Percentiles rank a stretch among this genome's conserved stretches.
phyloP scores from a whole-genome alignment of 2,888 invertebrate genomes.

The Synergus japonicus region DNA sequence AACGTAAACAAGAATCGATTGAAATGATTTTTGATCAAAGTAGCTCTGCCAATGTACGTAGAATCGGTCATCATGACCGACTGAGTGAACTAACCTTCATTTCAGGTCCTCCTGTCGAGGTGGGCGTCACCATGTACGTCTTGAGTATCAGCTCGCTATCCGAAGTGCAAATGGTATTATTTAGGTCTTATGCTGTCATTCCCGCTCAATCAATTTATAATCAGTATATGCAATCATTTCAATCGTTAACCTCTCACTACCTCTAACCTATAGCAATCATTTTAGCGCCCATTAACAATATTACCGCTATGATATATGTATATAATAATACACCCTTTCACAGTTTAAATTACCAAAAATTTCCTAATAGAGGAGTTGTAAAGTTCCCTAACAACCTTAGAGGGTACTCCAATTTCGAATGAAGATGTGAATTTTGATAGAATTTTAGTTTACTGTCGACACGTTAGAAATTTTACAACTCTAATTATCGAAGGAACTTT shows the following conservation, averaged over 20 bases:
- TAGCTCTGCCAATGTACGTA: slow-evolving; percentile 29
- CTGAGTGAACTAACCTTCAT: slow-evolving; percentile 78
- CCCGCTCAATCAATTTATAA: slow-evolving; percentile 57
- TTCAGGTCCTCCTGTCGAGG: slow-evolving; percentile 88
- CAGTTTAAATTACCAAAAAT: not conserved
- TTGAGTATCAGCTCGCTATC: slow-evolving; percentile 89
- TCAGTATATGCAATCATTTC: slow-evolving; percentile 53
- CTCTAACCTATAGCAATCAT: slow-evolving; percentile 25
- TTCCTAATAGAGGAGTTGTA: slow-evolving; percentile 4
- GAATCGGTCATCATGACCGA: slow-evolving; percentile 67
- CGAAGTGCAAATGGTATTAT: slow-evolving; percentile 89
- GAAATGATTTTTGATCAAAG: not conserved
- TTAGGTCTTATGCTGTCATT: slow-evolving; percentile 75
- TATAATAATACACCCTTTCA: slow-evolving; percentile 18
- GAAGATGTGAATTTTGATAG: not conserved
- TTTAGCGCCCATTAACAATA: slow-evolving; percentile 18
- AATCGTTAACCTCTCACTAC: slow-evolving; percentile 54
- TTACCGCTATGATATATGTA: slow-evolving; percentile 3
- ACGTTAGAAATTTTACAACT: slow-evolving; percentile 11
- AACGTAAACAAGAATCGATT: not conserved
- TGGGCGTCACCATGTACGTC: slow-evolving; percentile 90
- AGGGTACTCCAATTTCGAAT: not conserved
- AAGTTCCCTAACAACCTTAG: not conserved
- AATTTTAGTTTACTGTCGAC: not conserved
- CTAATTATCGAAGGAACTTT: not conserved